phyloP scores from a whole-genome alignment of 2,113 vertebrate genomes.

The Orthonyx spaldingii region DNA sequence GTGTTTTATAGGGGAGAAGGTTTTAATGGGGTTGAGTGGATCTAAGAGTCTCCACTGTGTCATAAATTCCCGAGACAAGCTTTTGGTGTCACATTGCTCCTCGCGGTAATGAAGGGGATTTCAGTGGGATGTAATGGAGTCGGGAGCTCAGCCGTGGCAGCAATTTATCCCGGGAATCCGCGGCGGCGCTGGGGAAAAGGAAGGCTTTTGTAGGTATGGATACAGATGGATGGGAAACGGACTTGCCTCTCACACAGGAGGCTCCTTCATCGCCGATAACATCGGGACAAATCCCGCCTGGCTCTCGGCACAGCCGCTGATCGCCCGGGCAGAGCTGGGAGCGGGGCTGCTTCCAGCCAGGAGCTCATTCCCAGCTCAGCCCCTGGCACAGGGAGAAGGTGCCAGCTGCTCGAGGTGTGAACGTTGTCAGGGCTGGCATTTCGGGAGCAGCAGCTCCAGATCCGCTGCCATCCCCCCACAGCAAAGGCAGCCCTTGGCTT shows the following conservation, averaged over 20 bases:
- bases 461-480: background rate
- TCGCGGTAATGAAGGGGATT: constrained; percentile 65
- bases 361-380: constrained; percentile 8
- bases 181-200: background rate
- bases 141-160: constrained; percentile 33
- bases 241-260: constrained; percentile 7
- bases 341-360: background rate
- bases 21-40: constrained; percentile 62
- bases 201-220: constrained; percentile 33
- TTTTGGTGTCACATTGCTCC: constrained; percentile 56
- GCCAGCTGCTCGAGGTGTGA: constrained; percentile 57
- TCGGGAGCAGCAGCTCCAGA: background rate
- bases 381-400: background rate
- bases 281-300: constrained; percentile 35
- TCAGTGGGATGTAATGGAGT: constrained; percentile 53
- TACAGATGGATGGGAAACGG: constrained; percentile 46
- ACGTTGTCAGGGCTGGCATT: background rate
- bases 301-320: constrained; percentile 1
- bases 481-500: background rate
- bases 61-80: constrained; percentile 57
- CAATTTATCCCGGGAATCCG: constrained; percentile 30
- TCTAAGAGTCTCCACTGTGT: constrained; percentile 43
- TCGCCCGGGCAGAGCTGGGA: background rate
- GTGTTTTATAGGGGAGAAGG: constrained; percentile 53
- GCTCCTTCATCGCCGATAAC: constrained; percentile 39